Evolutionary conservation across 2,113 vertebrate genomes (phyloP).

Genomic region (Engraulis encrasicolus): DNA sequence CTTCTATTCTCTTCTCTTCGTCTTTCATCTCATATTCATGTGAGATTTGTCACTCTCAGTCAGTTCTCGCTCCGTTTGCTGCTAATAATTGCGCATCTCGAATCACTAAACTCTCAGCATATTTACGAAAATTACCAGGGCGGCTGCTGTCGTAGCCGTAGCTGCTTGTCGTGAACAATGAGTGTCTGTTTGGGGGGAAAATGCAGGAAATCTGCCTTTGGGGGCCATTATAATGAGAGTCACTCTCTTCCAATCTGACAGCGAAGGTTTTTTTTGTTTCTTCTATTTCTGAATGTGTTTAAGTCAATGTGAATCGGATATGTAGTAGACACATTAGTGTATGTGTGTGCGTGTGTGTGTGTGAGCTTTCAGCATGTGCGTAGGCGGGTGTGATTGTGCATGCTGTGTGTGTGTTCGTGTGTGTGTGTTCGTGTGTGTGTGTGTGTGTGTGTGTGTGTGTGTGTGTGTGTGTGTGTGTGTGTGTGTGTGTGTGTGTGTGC

Average conservation of each 20-base stretch:
- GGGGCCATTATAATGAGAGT: conserved; percentile 62
- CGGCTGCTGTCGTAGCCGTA: not conserved
- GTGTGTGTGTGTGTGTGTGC: not conserved
- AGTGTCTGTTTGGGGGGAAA: conserved; percentile 4
- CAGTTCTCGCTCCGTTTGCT: not conserved
- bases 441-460: not conserved
- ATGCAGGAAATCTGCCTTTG: conserved; percentile 46
- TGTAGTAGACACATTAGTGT: not conserved
- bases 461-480: not conserved
- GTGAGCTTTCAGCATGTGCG: not conserved
- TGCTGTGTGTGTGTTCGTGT: not conserved
- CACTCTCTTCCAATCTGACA: conserved; percentile 45
- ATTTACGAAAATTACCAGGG: conserved; percentile 5
- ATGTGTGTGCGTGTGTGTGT: not conserved
- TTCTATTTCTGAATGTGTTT: conserved; percentile 62
- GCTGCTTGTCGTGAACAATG: conserved; percentile 21
- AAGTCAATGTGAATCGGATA: conserved; percentile 44
- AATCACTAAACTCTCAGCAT: not conserved
- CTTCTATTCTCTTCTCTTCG: too few species aligned
- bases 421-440: not conserved
- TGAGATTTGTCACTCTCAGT: not conserved
- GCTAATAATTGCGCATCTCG: not conserved
- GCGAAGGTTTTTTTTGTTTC: conserved; percentile 39
- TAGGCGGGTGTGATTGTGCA: not conserved
- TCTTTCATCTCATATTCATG: not conserved